Base-by-base conservation (phyloP, 2,888 invertebrate genomes). In the Scotopteryx bipunctaria region DNA sequence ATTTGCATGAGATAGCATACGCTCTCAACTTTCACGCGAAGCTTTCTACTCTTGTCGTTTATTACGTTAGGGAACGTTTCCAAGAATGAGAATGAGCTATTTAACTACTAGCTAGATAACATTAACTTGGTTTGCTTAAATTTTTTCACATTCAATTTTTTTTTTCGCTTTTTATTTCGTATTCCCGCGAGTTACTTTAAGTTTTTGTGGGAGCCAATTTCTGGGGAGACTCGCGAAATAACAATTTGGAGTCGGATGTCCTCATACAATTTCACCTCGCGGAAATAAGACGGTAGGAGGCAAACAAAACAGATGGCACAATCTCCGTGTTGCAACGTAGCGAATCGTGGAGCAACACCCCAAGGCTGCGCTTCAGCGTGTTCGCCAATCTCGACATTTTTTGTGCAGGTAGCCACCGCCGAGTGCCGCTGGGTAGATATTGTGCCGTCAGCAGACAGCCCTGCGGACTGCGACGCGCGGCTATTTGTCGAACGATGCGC, bases 1-100 rank as follows among this genome's bases (percentile, higher is more conserved):
- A 90, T 90, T 90, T 90, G 88, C 89, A 89, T 90, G 88, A 90
- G 88, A 90, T 88, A 89, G 89, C 90, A 89, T 90, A 90, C 87
- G 90, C 86, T 88, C 85, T 84, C 86, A 88, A 89, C 88, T 90
- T 90, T 89, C 85, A 82, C 84, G 86, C 83, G 82, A 77, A 82
- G 84, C 86, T 87, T 84, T 82, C 81, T 83, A 82, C 85, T 86
- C 85, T 83, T 87, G 85, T 80, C 87, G 83, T 87, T 88, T 88
- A 89, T 89, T 86, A 89, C 87, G 78, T 86, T 84, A 84, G 75
- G 81, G 78, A 83, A 86, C 86, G 84, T 87, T 87, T 83, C 78
- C 83, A 81, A 84, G 88, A 88, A 88, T 87, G 81, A 81, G 79
- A 88, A 87, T 85, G 86, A 85, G 86, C 85, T 87, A 81, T 84